Conservation (phyloP, 2,797 vertebrate genomes). For the Morus bassanus region DNA sequence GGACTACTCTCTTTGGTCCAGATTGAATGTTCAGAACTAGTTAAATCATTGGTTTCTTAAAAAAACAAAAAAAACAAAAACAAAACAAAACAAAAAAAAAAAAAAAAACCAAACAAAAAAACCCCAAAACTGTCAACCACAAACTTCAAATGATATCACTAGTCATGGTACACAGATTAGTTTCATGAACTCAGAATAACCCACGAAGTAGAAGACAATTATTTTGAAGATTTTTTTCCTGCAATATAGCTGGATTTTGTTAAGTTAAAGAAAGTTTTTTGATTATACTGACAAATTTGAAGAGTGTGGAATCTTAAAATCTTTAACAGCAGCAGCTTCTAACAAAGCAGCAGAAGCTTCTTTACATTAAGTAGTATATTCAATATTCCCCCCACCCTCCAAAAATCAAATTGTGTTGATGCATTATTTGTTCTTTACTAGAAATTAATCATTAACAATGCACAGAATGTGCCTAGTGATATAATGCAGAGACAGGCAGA, state of each 20-base stretch:
- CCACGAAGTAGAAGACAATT: neutral
- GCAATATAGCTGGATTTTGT: neutral
- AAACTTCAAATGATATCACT: neutral
- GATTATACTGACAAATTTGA: neutral
- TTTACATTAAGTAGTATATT: neutral
- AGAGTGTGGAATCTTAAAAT: neutral
- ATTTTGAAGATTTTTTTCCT: neutral
- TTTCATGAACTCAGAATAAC: neutral
- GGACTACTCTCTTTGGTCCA: constrained; percentile 61
- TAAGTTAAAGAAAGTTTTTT: neutral
- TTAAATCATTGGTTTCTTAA: neutral
- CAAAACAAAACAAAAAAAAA: no score
- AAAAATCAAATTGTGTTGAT: neutral
- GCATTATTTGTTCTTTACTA: neutral
- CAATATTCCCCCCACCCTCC: neutral
- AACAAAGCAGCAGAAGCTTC: neutral
- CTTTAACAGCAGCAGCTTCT: neutral
- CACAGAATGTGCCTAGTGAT: neutral
- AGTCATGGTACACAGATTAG: neutral
- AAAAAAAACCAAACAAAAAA: no score
- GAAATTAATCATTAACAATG: neutral
- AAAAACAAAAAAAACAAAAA: neutral
- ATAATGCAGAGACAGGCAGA: neutral
- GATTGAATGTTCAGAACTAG: neutral
- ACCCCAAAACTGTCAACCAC: neutral